Conservation (phyloP, 2,797 vertebrate genomes). For the Xenopus petersii region DNA sequence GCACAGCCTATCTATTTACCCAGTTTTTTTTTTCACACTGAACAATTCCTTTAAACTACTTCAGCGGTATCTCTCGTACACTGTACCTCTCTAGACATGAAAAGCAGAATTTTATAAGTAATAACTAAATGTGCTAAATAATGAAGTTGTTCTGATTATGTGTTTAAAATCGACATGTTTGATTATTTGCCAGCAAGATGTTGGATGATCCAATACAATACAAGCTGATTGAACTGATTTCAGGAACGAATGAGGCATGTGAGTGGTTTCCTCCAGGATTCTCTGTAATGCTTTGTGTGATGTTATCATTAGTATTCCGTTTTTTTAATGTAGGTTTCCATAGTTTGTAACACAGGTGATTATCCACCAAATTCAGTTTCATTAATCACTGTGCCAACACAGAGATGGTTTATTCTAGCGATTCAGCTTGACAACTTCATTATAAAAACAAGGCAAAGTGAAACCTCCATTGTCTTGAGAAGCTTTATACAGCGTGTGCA, state of each 20-base stretch:
- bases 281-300: neutral
- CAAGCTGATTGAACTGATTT: slow-evolving; percentile 8
- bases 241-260: neutral
- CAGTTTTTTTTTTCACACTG: too few relatives aligned
- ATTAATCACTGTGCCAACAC: neutral
- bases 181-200: neutral
- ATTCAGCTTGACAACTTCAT: slow-evolving; percentile 11
- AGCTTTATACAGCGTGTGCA: neutral
- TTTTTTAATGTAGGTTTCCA: neutral
- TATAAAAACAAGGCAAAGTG: slow-evolving; percentile 12
- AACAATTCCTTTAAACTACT: neutral
- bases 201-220: slow-evolving; percentile 16
- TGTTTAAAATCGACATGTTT: slow-evolving; percentile 7
- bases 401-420: neutral
- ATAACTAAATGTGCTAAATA: neutral
- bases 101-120: neutral
- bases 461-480: slow-evolving; percentile 4
- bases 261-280: neutral
- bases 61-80: neutral
- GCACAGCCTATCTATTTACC: too few relatives aligned
- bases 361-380: slow-evolving; percentile 3
- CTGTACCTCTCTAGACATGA: neutral
- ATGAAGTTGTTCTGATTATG: slow-evolving; percentile 12
- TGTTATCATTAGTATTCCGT: neutral
- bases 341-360: slow-evolving; percentile 12